Base-by-base conservation (phyloP, 2,888 invertebrate species). In the Callosobruchus maculatus region DNA sequence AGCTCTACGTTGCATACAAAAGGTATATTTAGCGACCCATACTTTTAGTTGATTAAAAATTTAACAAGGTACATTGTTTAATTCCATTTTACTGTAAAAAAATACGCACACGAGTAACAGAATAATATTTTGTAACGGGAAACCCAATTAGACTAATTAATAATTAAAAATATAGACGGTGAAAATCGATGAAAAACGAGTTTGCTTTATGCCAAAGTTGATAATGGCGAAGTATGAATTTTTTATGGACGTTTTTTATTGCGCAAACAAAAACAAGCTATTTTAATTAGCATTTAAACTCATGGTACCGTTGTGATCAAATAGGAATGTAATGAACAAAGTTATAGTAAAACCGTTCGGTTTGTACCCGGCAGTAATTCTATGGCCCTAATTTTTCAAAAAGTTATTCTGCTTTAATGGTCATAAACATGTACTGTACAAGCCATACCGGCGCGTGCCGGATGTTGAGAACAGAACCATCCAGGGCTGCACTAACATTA, bases 161-260 rank as follows among this genome's bases (percentile, higher is more conserved):
- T 80, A 80, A 80, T 81, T 81, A 80, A 80, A 80, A 81, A 80
- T 79, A 80, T 78, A 80, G 79, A 81, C 80, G 80, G 80, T 72
- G 72, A 74, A 78, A 79, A 78, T 78, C 79, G 77, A 79, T 79
- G 78, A 75, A 76, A 78, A 77, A 77, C 76, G 74, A 71, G 72
- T 70, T 71, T 69, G 72, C 74, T 75, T 74, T 74, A 76, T 75
- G 74, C 74, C 71, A 74, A 77, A 77, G 71, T 76, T 76, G 72
- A 74, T 74, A 77, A 75, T 77, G 77, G 76, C 72, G 67, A 72
- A 74, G 73, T 77, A 75, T 79, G 77, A 76, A 78, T 78, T 79
- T 79, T 77, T 78, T 76, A 80, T 78, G 77, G 76, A 71, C 71
- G 77, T 79, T 79, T 78, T 79, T 78, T 77, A 77, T 78, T 78